Percentiles rank a stretch among this genome's conserved stretches.
Conservation (phyloP, 2,113 vertebrate species). For the Dromiciops gliroides region DNA sequence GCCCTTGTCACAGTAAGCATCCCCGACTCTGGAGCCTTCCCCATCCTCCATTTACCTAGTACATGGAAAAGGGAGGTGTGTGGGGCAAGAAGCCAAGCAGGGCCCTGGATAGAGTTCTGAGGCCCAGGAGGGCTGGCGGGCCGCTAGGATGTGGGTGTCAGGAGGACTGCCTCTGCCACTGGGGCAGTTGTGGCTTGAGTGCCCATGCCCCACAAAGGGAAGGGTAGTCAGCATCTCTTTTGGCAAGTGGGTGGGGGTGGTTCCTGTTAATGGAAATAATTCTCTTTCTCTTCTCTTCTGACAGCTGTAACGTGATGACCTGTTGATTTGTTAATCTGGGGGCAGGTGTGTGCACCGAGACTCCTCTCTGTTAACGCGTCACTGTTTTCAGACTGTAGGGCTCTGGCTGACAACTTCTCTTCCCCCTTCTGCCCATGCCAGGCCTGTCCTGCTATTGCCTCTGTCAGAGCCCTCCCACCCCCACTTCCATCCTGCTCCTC, state of each 20-base stretch:
- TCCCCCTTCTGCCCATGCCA: neutral
- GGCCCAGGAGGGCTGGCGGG: neutral
- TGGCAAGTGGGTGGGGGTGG: neutral
- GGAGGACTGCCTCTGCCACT: neutral
- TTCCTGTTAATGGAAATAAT: neutral
- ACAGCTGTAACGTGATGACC: slow-evolving; percentile 72
- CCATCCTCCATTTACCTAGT: neutral
- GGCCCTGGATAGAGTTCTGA: neutral
- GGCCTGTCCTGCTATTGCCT: neutral
- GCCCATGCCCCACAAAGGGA: neutral
- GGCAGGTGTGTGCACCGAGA: neutral
- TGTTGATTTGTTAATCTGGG: slow-evolving; percentile 33
- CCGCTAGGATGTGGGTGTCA: neutral
- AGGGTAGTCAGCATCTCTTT: neutral
- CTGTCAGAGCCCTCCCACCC: neutral
- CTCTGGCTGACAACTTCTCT: slow-evolving; percentile 17
- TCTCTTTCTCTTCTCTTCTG: neutral
- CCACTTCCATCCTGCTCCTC: neutral
- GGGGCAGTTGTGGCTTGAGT: neutral
- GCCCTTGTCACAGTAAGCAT: slow-evolving; percentile 89
- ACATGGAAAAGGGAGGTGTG: neutral
- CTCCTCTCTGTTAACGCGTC: neutral
- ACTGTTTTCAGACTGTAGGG: neutral
- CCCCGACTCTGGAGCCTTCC: neutral
- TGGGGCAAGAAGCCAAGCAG: neutral